phyloP scores from a whole-genome alignment of 2,113 vertebrate species.

The Phrynosoma platyrhinos region DNA sequence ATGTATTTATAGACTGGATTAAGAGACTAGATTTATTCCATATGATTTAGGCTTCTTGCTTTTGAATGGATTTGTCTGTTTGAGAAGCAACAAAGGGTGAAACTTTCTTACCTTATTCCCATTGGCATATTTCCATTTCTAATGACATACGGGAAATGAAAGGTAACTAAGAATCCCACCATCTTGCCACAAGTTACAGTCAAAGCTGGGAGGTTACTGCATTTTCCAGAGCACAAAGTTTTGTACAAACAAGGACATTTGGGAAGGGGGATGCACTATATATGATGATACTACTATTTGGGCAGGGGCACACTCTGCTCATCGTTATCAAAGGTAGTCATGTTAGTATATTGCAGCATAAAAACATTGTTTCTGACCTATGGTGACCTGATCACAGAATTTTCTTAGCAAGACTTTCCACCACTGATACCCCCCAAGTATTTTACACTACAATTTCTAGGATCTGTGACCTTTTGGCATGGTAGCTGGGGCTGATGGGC shows the following conservation, averaged over 20 bases:
- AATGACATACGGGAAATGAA: background rate
- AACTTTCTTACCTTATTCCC: background rate
- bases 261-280: background rate
- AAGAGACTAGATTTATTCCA: background rate
- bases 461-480: background rate
- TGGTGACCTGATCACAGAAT: too few species aligned
- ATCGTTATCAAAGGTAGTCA: too few species aligned
- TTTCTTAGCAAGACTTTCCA: background rate
- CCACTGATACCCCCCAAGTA: background rate
- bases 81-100: background rate
- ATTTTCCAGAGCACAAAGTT: background rate
- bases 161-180: background rate
- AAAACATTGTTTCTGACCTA: too few species aligned
- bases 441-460: background rate
- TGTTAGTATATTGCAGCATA: too few species aligned
- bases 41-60: too few species aligned
- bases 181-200: background rate
- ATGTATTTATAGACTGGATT: background rate
- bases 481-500: too few species aligned
- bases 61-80: background rate
- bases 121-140: background rate
- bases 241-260: background rate
- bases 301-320: too few species aligned
- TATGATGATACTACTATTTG: too few species aligned
- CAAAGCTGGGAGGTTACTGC: background rate